A percentile compares a stretch with the other conserved stretches of the same genome.
These are phyloP conservation scores for Macrosteles quadrilineatus DNA, from an alignment of 1,140 invertebrate genomes.

Conservation along the genomic window DNA sequence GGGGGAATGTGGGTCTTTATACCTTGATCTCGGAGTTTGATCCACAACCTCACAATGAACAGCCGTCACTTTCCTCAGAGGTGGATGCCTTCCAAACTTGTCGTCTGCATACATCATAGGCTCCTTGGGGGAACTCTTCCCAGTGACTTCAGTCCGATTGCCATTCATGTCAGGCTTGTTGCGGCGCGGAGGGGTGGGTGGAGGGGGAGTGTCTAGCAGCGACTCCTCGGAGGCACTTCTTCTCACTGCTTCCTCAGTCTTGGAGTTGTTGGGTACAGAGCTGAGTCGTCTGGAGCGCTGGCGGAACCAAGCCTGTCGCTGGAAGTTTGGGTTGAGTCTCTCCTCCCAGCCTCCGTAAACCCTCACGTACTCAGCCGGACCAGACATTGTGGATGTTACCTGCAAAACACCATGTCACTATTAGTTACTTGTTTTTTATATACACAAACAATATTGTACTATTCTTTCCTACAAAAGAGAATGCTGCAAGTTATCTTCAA, in stretches of 20 bases:
- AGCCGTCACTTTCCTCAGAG: conserved; percentile 35
- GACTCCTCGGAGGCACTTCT: conserved; percentile 53
- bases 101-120: conserved; percentile 26
- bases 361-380: conserved; percentile 52
- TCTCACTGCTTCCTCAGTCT: conserved; percentile 40
- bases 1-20: conserved; percentile 27
- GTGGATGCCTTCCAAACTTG: conserved; percentile 36
- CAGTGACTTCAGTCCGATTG: background rate
- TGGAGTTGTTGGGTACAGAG: conserved; percentile 27
- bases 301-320: conserved; percentile 59
- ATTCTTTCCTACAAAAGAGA: too few relatives aligned
- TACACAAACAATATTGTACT: too few relatives aligned
- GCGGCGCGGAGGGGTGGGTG: conserved; percentile 38
- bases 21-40: conserved; percentile 29
- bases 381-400: conserved; percentile 44
- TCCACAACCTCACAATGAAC: conserved; percentile 41
- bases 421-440: too few relatives aligned
- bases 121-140: background rate
- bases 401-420: too few relatives aligned
- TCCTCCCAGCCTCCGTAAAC: conserved; percentile 58
- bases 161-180: conserved; percentile 35
- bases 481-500: too few relatives aligned
- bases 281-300: conserved; percentile 51
- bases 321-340: conserved; percentile 59
- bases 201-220: conserved; percentile 42